Evolutionary conservation across 2,888 invertebrate genomes (phyloP), one percentile per base, ranked within the genome.

Genomic region (Leucoma salicis): DNA sequence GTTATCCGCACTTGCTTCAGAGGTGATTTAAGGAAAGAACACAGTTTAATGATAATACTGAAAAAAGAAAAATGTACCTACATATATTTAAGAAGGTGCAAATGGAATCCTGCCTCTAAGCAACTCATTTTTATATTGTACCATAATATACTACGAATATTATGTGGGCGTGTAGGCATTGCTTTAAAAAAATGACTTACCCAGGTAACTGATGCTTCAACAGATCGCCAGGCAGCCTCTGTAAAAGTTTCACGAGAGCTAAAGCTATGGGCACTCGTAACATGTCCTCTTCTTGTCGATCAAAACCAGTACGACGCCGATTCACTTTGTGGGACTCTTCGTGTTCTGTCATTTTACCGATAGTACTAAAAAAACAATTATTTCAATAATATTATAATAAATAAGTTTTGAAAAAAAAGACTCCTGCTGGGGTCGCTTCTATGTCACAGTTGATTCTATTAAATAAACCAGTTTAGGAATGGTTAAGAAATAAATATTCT

Each of bases 261-360:
- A 99, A 82, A 0, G 98, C 97, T 45, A 99, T 94, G 0, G 99
- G 99, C 5, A 99, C 95, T 34, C 97, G 91, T 50, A 96, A 87
- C 60, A 98, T 93, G 68, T 99, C 98, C 52, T 97, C 96, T 65
- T 96, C 95, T 71, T 99, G 98, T n/a, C 95, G 92, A 61, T 94
- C 94, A 6, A 91, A 78, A 14, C 92, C 91, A 1, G 91, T 91
- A 21, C 91, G 92, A 40, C 93, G 93, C 1, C 94, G 92, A 70
- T 96, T 96, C 0, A 95, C 78, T 67, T 96, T 96, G 72, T 97
- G 96, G 8, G 93, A 93, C 18, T 84, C 91, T 57, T 96, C 96
- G 53, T 94, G 93, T 5, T 92, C 92, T 0, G 94, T 94, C 74
- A 94, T 65, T 58, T 82, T 89, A 3, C 87, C 87, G 33, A 89